Evolutionary conservation across 2,797 vertebrate genomes (phyloP), one percentile per base, ranked within the genome.

Genomic region (Pelodytes ibericus): DNA sequence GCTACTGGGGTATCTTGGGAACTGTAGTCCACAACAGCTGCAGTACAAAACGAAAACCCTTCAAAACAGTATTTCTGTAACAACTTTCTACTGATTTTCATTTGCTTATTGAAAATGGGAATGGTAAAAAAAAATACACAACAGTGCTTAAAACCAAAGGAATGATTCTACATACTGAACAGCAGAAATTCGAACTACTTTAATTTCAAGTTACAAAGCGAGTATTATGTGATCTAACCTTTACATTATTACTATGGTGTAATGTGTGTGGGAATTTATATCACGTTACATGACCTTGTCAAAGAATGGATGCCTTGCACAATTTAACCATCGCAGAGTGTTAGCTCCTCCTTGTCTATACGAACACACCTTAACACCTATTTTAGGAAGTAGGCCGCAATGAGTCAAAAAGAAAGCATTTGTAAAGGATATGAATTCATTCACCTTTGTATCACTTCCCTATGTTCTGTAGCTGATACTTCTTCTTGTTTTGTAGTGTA

Each of bases 261-360:
- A 22, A 24, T 22, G 6, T 53, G 16, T 53, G 22, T 22, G 49
- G 20, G 5, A 24, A 53, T 53, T 6, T 22, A 53, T 22, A 22
- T 44, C 41, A 13, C 3, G 11, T 44, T 44, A 3, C 41, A 44
- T 44, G n/a, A 53, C 20, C 6, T 53, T 15, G 16, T 53, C 10
- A 47, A 47, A 2, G 10, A 47, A 47, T 5, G 6, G 6, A 13
- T 53, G 49, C 49, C 26, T 67, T 67, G 27, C 64, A 53, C 26
- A 67, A 53, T 18, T n/a, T 41, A 2, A 29, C 63, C 26, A 51
- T 29, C 30, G n/a, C 24, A 49, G 26, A 9, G 63, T 44, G n/a
- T 66, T 66, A 49, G 10, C 25, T 27, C 16, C n/a, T 53, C n/a
- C n/a, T 53, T 49, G 44, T 49, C 33, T 41, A 64, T 16, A 64